Evolutionary conservation across 2,888 invertebrate species (phyloP).

Genomic region (Priocnemis perturbator): DNA sequence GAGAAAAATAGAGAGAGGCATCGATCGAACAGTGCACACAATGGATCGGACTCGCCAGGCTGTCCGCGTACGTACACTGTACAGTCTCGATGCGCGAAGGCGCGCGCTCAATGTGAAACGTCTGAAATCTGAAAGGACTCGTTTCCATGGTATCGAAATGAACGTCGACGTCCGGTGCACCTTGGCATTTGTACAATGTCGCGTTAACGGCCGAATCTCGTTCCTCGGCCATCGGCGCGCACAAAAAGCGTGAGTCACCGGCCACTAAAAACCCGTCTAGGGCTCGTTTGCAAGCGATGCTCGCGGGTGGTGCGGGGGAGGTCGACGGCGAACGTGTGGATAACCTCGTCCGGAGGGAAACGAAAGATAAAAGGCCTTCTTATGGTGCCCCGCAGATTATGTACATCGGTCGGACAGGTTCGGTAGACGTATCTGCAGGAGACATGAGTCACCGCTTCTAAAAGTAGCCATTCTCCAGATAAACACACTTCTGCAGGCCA

Average conservation of each 20-base stretch:
- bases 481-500: constrained; percentile 32
- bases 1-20: too few species aligned
- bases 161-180: neutral
- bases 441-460: constrained; percentile 41
- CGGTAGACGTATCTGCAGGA: constrained; percentile 28
- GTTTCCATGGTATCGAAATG: neutral
- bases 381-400: constrained; percentile 33
- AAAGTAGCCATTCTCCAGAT: constrained; percentile 36
- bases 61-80: too few species aligned
- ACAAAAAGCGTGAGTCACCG: constrained; percentile 37
- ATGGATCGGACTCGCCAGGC: too few species aligned
- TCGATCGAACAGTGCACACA: too few species aligned
- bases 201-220: neutral
- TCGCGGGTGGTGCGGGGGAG: too few species aligned
- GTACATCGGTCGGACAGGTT: constrained; percentile 31
- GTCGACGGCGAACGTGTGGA: too few species aligned
- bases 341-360: constrained; percentile 27
- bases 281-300: constrained; percentile 20
- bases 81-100: too few species aligned
- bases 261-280: constrained; percentile 34
- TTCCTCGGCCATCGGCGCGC: constrained; percentile 14
- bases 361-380: constrained; percentile 36
- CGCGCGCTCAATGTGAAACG: too few species aligned
- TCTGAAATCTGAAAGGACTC: neutral
- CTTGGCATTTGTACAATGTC: too few species aligned